Conservation (phyloP, 2,113 vertebrate genomes). For the Microcebus griseorufus region DNA sequence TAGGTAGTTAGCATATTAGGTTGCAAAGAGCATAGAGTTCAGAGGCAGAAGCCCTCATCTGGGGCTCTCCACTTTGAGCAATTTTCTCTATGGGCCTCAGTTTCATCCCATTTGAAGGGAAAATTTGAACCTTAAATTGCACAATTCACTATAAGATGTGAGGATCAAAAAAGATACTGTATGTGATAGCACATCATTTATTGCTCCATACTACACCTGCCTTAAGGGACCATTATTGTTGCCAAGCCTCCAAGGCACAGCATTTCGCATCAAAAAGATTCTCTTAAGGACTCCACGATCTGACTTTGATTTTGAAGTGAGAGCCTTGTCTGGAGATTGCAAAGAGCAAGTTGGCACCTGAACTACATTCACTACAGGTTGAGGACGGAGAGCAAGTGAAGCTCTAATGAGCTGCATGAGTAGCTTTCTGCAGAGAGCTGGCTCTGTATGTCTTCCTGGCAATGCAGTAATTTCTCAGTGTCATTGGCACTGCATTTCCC, state of each 20-base stretch:
- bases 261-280: background rate
- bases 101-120: background rate
- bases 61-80: background rate
- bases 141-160: background rate
- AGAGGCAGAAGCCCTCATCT: background rate
- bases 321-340: background rate
- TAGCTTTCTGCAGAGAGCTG: background rate
- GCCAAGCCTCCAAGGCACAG: background rate
- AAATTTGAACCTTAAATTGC: background rate
- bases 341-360: background rate
- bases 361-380: background rate
- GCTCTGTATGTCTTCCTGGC: background rate
- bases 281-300: background rate
- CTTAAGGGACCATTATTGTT: background rate
- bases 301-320: background rate
- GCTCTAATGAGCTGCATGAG: background rate
- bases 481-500: background rate
- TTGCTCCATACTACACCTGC: background rate
- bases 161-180: background rate
- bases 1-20: background rate
- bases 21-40: background rate
- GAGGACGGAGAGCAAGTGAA: background rate
- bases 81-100: background rate
- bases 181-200: rapidly evolving
- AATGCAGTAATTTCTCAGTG: background rate